Conservation (phyloP, 1,140 invertebrate genomes). For the Megalopta genalis region DNA sequence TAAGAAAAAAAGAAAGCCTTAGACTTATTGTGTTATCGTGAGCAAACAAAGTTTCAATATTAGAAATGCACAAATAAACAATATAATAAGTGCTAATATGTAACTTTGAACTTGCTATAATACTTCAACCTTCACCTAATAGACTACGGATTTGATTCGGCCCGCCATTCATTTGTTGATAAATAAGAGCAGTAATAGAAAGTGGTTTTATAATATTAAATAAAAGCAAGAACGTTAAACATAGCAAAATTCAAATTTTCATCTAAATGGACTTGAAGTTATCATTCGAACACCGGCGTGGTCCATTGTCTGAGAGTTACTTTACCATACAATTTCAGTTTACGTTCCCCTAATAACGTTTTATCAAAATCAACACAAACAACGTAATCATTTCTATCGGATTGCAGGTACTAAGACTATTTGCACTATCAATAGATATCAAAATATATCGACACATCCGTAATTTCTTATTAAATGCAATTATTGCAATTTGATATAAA, state of each 20-base stretch:
- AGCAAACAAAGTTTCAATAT: not conserved
- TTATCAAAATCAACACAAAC: conserved; percentile 36
- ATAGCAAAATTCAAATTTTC: too few species aligned
- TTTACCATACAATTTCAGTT: not conserved
- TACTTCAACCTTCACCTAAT: not conserved
- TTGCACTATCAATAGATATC: conserved; percentile 31
- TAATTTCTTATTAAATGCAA: not conserved
- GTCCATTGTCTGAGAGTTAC: too few species aligned
- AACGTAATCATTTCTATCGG: conserved; percentile 22
- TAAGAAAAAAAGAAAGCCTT: not conserved
- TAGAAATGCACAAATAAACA: not conserved
- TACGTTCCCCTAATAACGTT: not conserved
- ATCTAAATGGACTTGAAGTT: too few species aligned
- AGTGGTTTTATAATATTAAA: too few species aligned
- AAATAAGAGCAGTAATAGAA: too few species aligned
- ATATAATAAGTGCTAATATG: not conserved
- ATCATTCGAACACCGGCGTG: too few species aligned
- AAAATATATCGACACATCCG: not conserved
- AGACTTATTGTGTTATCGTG: not conserved
- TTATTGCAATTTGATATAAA: too few species aligned
- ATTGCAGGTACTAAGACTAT: conserved; percentile 35
- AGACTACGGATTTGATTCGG: too few species aligned
- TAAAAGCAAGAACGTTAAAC: too few species aligned
- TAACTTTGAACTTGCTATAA: not conserved
- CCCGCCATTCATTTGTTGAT: too few species aligned